phyloP scores from a whole-genome alignment of 2,797 vertebrate genomes.

The Australoheros facetus region DNA sequence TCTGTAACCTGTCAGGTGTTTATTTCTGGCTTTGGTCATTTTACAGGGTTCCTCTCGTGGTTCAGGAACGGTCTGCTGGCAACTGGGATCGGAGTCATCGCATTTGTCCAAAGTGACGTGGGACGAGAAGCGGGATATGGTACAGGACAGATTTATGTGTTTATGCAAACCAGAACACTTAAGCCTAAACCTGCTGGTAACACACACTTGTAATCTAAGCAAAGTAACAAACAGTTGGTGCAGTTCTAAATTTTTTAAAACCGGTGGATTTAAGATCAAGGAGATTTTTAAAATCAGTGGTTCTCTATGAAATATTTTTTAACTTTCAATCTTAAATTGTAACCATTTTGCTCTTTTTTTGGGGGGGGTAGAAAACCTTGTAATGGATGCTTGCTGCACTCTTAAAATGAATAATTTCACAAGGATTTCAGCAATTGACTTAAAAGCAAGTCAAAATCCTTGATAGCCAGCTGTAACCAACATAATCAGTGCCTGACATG shows the following conservation, averaged over 20 bases:
- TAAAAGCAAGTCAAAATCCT: neutral
- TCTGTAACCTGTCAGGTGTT: constrained; percentile 1
- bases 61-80: constrained; percentile 91
- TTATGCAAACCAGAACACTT: neutral
- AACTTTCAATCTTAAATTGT: neutral
- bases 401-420: constrained; percentile 32
- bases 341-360: neutral
- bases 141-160: constrained; percentile 47
- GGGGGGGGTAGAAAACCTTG: constrained; percentile 27
- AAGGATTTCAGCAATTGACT: constrained; percentile 35
- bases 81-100: constrained; percentile 88
- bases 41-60: constrained; percentile 90
- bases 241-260: neutral
- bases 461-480: neutral
- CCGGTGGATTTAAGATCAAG: neutral
- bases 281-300: constrained; percentile 9
- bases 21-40: constrained; percentile 4
- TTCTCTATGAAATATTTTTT: neutral
- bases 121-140: constrained; percentile 89
- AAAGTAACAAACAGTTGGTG: neutral
- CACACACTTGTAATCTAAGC: neutral
- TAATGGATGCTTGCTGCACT: constrained; percentile 8
- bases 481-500: neutral
- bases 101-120: constrained; percentile 89
- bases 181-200: neutral